Base-by-base conservation (phyloP, 2,113 vertebrate species). In the Glaucomys volans region DNA sequence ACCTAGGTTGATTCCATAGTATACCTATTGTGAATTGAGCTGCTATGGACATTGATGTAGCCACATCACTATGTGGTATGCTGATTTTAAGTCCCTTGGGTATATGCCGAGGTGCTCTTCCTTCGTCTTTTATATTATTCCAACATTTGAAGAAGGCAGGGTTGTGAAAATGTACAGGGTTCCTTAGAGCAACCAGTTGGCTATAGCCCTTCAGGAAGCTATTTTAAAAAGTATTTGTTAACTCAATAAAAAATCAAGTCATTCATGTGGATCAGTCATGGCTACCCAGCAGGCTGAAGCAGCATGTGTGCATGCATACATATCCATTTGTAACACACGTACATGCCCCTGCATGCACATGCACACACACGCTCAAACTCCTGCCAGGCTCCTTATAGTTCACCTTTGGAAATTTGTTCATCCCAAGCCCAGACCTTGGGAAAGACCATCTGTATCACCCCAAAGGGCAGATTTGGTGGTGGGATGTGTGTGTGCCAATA, bases 241-340 rank as follows among this genome's bases (percentile, higher is more conserved):
- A 74, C 37, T 90, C 82, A 74, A 91, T 94, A 42, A 74, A 90
- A 95, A 90, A 76, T 76, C 81, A 94, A 89, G 66, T 77, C 88
- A 89, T 52, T 77, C 72, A 44, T 59, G 80, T 50, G 75, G 57
- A 84, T 83, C 87, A 91, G 50, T 16, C 57, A 72, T 94, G 77
- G 12, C 12, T 66, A 42, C 35, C 24, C 42, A 64, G 52, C 35
- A 62, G 84, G 35, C 42, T 64, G 72, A 59, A 62, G 32, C 44
- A 72, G 40, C 12, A 4, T 0, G 8, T 30, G 4, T 14, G 2
- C 2, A 9, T 8, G 7, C 2, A 7, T 1, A 8, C 3, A 13
- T 6, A 13, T 30, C 44, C 1, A 24, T 16, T 22, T 20, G 17
- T 30, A 20, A 57, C 6, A 14, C 37, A 24, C 59, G 37, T 8